phyloP scores from a whole-genome alignment of 2,888 invertebrate species.

The Pristionchus exspectatus region DNA sequence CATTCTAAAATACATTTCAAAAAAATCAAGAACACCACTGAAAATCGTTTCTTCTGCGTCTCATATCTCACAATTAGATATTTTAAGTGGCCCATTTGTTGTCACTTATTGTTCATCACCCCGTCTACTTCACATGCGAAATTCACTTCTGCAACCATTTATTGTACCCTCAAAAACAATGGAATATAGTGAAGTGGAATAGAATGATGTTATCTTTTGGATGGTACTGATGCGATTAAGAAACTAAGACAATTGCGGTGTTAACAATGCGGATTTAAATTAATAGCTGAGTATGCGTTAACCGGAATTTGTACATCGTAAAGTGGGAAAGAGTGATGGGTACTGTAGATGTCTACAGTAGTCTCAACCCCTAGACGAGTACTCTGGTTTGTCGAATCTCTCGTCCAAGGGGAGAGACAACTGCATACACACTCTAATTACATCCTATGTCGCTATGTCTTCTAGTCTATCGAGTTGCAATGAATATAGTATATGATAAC shows the following conservation, averaged over 20 bases:
- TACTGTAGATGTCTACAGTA: constrained; percentile 20
- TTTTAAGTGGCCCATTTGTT: not conserved
- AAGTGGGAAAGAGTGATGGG: not conserved
- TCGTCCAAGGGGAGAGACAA: constrained; percentile 7
- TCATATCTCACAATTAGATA: not conserved
- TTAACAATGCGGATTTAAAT: not conserved
- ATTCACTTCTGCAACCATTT: not conserved
- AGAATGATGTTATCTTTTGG: not conserved
- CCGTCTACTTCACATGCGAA: not conserved
- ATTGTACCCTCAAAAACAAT: not conserved
- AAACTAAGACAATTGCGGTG: not conserved
- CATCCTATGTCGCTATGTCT: not conserved
- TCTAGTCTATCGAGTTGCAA: not conserved
- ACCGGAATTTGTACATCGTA: constrained; percentile 39
- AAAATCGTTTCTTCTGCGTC: too few relatives aligned
- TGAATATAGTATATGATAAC: not conserved
- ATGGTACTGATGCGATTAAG: not conserved
- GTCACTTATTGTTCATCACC: not conserved
- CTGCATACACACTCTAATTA: constrained; percentile 5
- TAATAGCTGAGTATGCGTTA: constrained; percentile 14
- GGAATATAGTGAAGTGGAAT: not conserved
- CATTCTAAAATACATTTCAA: too few relatives aligned
- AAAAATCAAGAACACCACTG: too few relatives aligned
- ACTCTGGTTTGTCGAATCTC: not conserved
- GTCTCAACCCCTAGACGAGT: constrained; percentile 12